Evolutionary conservation across 1,140 invertebrate genomes (phyloP).

Genomic region (Drosophila mojavensis): DNA sequence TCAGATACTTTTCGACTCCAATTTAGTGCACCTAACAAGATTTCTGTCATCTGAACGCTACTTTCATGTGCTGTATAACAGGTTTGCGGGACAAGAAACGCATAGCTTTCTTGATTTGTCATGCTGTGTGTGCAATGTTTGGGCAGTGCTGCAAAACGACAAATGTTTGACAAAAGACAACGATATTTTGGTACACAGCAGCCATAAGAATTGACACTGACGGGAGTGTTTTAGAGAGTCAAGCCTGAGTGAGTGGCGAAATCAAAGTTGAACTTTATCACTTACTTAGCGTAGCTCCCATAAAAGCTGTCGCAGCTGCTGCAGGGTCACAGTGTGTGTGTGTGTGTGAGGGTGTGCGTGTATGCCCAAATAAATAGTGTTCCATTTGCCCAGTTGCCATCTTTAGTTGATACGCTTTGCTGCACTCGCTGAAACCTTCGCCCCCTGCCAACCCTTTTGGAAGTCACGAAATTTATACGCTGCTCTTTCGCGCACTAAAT

Average conservation of each 20-base stretch:
- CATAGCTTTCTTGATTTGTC: neutral
- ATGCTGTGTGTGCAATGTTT: slow-evolving; percentile 47
- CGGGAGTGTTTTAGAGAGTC: slow-evolving; percentile 22
- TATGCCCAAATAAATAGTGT: slow-evolving; percentile 68
- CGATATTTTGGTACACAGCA: slow-evolving; percentile 33
- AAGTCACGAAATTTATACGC: slow-evolving; percentile 72
- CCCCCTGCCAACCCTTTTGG: slow-evolving; percentile 15
- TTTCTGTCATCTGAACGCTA: neutral
- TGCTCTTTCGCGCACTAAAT: slow-evolving; percentile 41
- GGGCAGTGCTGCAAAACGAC: slow-evolving; percentile 42
- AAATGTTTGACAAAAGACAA: slow-evolving; percentile 39
- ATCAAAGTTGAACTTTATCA: slow-evolving; percentile 76
- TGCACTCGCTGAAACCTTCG: slow-evolving; percentile 38
- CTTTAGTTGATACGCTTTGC: slow-evolving; percentile 66
- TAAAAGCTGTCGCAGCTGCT: slow-evolving; percentile 51
- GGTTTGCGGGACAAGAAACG: neutral
- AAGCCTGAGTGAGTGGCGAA: slow-evolving; percentile 56
- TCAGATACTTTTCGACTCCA: neutral
- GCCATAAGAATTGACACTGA: slow-evolving; percentile 72
- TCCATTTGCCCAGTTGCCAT: slow-evolving; percentile 44
- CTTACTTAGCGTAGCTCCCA: slow-evolving; percentile 72
- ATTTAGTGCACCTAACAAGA: neutral
- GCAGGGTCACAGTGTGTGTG: neutral
- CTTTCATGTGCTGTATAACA: neutral
- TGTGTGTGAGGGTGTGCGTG: slow-evolving; percentile 13